Evolutionary conservation across 2,888 invertebrate species (phyloP), one percentile per base, ranked within the genome.

Genomic region (Globia sparganii): DNA sequence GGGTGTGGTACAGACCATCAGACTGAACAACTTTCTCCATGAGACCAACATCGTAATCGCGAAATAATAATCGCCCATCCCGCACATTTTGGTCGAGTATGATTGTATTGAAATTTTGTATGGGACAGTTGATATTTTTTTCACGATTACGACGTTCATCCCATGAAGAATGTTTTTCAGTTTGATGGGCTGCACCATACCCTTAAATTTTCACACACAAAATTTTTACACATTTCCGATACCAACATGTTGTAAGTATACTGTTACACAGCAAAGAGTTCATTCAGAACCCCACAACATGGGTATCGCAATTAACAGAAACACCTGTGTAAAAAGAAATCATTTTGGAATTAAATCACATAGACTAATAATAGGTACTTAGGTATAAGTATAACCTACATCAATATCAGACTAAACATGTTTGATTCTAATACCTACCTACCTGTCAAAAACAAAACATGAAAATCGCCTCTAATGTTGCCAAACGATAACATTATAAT

Each of bases 401-500:
- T 73, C 28, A 66, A 59, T 43, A 53, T 43, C 34, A 59, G 53
- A 66, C 18, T 59, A 59, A 66, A 61, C 46, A 37, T 34, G 8
- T 25, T 15, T n/a, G 11, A 75, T 49, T 43, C 11, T 21, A 64
- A 62, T 43, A 75, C 11, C 18, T n/a, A 67, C 8, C 28, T 34
- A 61, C 28, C 15, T n/a, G 3, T 31, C 49, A 59, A 65, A 70
- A 80, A 46, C 62, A 40, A 56, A 58, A 53, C 40, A 58, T 76
- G 40, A 49, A 64, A 28, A 56, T 37, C 18, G 18, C 46, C 40
- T 21, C 66, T 34, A 46, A 15, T 62, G 18, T 67, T 43, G 43
- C 53, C 34, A 67, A 76, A 78, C 9, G 2, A 62, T 69, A 72
- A 58, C 69, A 61, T n/a, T n/a, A n/a, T n/a, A n/a, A n/a, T n/a